A percentile compares a stretch with the other conserved stretches of the same genome.
phyloP scores from a whole-genome alignment of 2,888 invertebrate genomes.

The Drosophila birchii region DNA sequence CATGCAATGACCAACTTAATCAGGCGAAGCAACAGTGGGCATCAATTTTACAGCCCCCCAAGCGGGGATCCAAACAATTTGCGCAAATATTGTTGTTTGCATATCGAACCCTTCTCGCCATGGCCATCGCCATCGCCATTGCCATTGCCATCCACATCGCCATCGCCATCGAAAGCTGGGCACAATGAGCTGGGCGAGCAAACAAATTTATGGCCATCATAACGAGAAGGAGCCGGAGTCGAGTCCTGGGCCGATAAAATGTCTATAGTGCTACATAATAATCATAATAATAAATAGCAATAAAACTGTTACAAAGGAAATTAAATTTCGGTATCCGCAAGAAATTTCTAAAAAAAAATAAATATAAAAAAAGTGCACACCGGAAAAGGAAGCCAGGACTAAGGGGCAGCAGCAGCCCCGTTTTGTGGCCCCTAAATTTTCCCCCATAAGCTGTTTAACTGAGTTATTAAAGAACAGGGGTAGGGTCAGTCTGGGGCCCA shows the following conservation, averaged over 20 bases:
- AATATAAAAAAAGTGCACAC: slow-evolving; percentile 46
- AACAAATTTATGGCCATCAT: slow-evolving; percentile 56
- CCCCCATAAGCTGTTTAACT: slow-evolving; percentile 62
- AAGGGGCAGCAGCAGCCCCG: slow-evolving; percentile 9
- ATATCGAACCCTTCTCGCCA: slow-evolving; percentile 49
- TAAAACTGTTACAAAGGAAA: slow-evolving; percentile 59
- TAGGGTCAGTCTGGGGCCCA: not conserved
- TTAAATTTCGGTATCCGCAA: slow-evolving; percentile 57
- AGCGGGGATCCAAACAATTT: slow-evolving; percentile 45
- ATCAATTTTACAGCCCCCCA: slow-evolving; percentile 39
- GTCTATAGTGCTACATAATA: slow-evolving; percentile 53
- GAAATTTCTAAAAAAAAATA: slow-evolving; percentile 30
- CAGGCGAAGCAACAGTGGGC: slow-evolving; percentile 51
- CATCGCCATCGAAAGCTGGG: slow-evolving; percentile 6
- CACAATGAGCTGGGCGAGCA: slow-evolving; percentile 48
- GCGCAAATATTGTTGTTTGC: slow-evolving; percentile 57
- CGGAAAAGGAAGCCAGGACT: slow-evolving; percentile 46
- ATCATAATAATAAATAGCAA: slow-evolving; percentile 59
- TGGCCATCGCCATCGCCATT: slow-evolving; percentile 3
- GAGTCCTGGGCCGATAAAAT: slow-evolving; percentile 28
- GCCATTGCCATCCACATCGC: slow-evolving; percentile 1
- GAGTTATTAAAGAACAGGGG: slow-evolving; percentile 53
- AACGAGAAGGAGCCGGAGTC: slow-evolving; percentile 12
- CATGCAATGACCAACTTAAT: slow-evolving; percentile 45
- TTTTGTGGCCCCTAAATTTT: slow-evolving; percentile 50